These are phyloP conservation scores for Cossypha niveicapilla DNA, from an alignment of 2,797 vertebrate genomes.

Conservation along the genomic window DNA sequence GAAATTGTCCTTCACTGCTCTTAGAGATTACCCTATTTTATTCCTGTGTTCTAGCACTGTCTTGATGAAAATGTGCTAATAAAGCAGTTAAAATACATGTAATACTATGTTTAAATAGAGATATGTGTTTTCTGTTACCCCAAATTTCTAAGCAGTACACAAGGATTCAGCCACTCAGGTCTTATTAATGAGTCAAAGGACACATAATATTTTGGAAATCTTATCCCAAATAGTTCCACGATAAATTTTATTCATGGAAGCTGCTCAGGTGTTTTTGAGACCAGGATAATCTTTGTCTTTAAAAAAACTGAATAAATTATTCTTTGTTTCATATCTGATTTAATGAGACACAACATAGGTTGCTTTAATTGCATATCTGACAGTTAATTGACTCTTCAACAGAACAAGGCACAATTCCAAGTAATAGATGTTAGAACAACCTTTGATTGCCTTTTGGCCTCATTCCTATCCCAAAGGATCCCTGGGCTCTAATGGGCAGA, in stretches of 20 bases:
- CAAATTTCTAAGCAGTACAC: neutral
- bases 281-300: neutral
- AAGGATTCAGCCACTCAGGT: neutral
- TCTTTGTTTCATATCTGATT: neutral
- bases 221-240: neutral
- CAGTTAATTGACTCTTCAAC: slow-evolving; percentile 39
- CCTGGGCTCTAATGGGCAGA: neutral
- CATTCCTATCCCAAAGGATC: neutral
- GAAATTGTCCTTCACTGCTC: neutral
- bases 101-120: neutral
- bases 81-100: neutral
- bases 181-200: neutral
- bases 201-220: neutral
- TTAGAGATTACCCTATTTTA: neutral
- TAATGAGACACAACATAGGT: neutral
- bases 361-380: slow-evolving; percentile 27
- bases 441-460: slow-evolving; percentile 38
- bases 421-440: slow-evolving; percentile 21
- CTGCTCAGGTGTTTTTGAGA: neutral
- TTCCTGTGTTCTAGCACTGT: neutral
- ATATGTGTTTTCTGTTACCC: neutral
- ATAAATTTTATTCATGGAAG: neutral
- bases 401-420: slow-evolving; percentile 2
- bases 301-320: neutral
- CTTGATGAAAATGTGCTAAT: neutral